These are phyloP conservation scores for Coelopa frigida DNA, from an alignment of 1,140 invertebrate species.

Conservation along the genomic window DNA sequence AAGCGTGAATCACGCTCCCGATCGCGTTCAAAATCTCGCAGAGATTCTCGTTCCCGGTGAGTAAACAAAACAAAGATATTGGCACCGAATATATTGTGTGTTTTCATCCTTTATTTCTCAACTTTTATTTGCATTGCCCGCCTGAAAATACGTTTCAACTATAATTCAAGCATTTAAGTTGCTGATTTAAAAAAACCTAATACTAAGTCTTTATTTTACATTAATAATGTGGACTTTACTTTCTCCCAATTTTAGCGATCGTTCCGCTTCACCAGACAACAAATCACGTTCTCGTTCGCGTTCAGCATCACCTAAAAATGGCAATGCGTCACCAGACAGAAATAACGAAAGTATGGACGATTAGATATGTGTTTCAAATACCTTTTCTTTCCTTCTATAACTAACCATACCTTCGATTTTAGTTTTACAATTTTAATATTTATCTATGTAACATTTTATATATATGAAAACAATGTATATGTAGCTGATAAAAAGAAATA, in stretches of 20 bases:
- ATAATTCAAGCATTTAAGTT: not conserved
- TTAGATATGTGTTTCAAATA: conserved; percentile 8
- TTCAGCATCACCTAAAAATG: conserved; percentile 40
- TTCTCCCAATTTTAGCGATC: too few species aligned
- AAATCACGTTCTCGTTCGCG: conserved; percentile 43
- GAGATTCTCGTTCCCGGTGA: conserved; percentile 25
- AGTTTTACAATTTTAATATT: conserved; percentile 4
- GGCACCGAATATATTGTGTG: not conserved
- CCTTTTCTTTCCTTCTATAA: not conserved
- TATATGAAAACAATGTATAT: conserved; percentile 9
- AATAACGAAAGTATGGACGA: conserved; percentile 22
- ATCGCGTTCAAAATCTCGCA: conserved; percentile 46
- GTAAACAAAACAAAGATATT: too few species aligned
- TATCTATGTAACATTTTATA: conserved; percentile 11
- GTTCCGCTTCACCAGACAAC: conserved; percentile 33
- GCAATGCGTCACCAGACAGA: conserved; percentile 33
- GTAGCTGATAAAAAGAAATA: conserved; percentile 3
- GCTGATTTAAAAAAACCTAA: too few species aligned
- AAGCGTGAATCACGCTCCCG: too few species aligned
- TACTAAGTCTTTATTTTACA: too few species aligned
- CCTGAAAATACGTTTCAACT: conserved; percentile 8
- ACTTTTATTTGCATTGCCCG: conserved; percentile 3
- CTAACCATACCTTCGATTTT: not conserved
- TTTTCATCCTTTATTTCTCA: not conserved
- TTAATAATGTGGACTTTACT: conserved; percentile 4